Base-by-base conservation (phyloP, 2,113 vertebrate genomes). In the Peucedramus taeniatus region DNA sequence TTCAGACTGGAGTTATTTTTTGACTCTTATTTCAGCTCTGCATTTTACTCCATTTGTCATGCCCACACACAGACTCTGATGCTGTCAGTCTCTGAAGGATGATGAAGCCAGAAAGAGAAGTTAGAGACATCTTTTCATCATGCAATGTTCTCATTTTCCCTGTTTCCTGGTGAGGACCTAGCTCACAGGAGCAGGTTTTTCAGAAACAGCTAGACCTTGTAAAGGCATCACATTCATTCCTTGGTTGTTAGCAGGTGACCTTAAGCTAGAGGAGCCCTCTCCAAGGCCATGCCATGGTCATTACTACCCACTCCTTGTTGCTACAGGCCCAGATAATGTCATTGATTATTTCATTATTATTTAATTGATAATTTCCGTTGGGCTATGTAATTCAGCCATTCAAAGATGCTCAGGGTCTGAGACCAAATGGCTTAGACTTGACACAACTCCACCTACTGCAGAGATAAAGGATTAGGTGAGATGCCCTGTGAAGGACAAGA, bases 191-290 rank as follows among this genome's bases (percentile, higher is more conserved):
- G 40, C 13, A 77, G 17, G 17, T 4, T 72, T 82, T 79, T 72
- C 2, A 3, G 71, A 77, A 86, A 40, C 2, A 61, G 11, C 3
- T 51, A 24, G 37, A 64, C 24, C 15, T 31, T 2, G 0, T 39
- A 47, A 92, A 90, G 35, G 15, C 19, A 39, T 44, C 71, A 26
- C 2, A 1, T 19, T 33, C 10, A 1, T 61, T 77, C 26, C 42
- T 57, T 53, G 10, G 11, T 21, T 8, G 5, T 71, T 77, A n/a
- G 14, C 35, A 60, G 72, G 20, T 2, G 11, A 65, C 14, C 17
- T 72, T 77, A 22, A 76, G 10, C 14, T 61, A n/a, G 19, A 91
- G 28, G 4, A 81, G 2, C 10, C 13, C 6, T 80, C 66, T 70
- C 39, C 23, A 39, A 59, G 33, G 30, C 30, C 12, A 33, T 30